Evolutionary conservation across 2,888 invertebrate genomes (phyloP).

Genomic region (Drosophila stalkeri): DNA sequence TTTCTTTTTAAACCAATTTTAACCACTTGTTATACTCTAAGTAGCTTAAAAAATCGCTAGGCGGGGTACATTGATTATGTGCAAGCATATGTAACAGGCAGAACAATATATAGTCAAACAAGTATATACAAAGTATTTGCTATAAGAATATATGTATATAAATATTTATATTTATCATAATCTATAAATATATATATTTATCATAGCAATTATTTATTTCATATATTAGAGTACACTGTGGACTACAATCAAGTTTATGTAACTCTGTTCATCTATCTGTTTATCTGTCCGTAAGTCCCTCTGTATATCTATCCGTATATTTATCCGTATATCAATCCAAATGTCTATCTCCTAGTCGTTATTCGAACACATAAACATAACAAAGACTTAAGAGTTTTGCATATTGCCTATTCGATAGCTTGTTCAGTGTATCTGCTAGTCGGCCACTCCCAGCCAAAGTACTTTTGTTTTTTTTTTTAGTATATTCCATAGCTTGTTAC

Average conservation of each 20-base stretch:
- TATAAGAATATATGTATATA: too few relatives aligned
- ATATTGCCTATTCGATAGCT: neutral
- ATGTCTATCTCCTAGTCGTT: too few relatives aligned
- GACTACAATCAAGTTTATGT: neutral
- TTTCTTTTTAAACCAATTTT: neutral
- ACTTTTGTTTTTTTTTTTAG: neutral
- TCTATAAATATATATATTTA: too few relatives aligned
- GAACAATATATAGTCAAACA: neutral
- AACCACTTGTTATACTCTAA: neutral
- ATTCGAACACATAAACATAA: too few relatives aligned
- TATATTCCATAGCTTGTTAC: constrained; percentile 1
- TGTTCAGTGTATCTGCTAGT: neutral
- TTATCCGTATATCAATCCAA: too few relatives aligned
- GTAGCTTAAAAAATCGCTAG: neutral
- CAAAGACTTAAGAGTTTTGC: too few relatives aligned
- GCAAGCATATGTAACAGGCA: neutral
- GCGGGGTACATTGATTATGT: neutral
- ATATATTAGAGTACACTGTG: too few relatives aligned
- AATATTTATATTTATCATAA: too few relatives aligned
- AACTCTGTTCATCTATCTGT: neutral
- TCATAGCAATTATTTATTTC: too few relatives aligned
- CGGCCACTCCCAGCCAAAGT: neutral
- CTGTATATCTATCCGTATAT: too few relatives aligned
- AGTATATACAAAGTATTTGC: too few relatives aligned
- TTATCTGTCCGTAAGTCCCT: neutral